These are phyloP conservation scores for Microctenopoma stevenorrisi DNA, from an alignment of 2,797 vertebrate species.

Conservation along the genomic window DNA sequence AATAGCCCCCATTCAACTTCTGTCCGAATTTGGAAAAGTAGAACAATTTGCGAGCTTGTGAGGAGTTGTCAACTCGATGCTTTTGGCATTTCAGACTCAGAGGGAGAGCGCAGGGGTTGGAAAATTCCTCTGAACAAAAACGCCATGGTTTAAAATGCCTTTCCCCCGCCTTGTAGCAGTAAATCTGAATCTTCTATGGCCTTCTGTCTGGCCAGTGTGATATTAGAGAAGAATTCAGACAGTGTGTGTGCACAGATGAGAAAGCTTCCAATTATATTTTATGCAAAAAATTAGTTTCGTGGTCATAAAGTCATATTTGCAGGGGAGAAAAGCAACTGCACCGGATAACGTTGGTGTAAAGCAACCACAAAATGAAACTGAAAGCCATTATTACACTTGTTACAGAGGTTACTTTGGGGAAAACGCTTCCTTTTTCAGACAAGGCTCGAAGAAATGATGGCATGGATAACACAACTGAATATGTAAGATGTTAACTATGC, in stretches of 20 bases:
- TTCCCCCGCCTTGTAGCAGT: conserved; percentile 53
- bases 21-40: conserved; percentile 65
- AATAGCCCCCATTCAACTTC: conserved; percentile 72
- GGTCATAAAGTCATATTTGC: conserved; percentile 14
- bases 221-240: conserved; percentile 63
- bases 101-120: conserved; percentile 71
- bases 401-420: conserved; percentile 14
- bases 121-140: conserved; percentile 81
- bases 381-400: conserved; percentile 3
- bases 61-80: conserved; percentile 63
- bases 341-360: conserved; percentile 3
- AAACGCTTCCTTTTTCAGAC: conserved; percentile 4
- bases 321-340: conserved; percentile 9
- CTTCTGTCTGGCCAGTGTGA: conserved; percentile 61
- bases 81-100: conserved; percentile 78
- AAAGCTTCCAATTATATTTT: conserved; percentile 7
- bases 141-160: conserved; percentile 68
- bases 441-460: neutral
- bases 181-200: conserved; percentile 62
- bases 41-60: conserved; percentile 80
- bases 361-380: conserved; percentile 6
- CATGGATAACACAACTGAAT: neutral
- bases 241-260: conserved; percentile 21
- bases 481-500: neutral
- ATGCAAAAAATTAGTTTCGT: conserved; percentile 14